A percentile compares a stretch with the other conserved stretches of the same genome.
Conservation (phyloP, 2,113 vertebrate species). For the Phyllostomus hastatus region DNA sequence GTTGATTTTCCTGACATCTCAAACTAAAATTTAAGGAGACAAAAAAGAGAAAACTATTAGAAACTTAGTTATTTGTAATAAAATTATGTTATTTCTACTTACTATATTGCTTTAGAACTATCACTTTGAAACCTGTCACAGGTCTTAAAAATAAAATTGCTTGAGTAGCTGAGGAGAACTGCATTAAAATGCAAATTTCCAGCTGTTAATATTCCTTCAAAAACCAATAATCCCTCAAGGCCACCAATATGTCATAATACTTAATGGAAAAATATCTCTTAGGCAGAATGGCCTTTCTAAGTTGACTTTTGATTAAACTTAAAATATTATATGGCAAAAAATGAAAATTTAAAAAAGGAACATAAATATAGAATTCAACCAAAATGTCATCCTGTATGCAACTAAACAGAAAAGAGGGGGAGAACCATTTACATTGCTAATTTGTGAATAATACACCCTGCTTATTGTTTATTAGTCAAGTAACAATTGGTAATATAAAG, state of each 20-base stretch:
- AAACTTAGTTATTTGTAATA: slow-evolving; percentile 86
- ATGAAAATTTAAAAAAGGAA: slow-evolving; percentile 80
- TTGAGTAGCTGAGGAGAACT: slow-evolving; percentile 96
- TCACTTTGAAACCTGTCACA: slow-evolving; percentile 92
- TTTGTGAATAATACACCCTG: slow-evolving; percentile 73
- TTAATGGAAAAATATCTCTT: slow-evolving; percentile 99
- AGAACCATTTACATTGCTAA: slow-evolving; percentile 66
- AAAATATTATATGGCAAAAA: slow-evolving; percentile 89
- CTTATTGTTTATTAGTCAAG: slow-evolving; percentile 64
- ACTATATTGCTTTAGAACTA: slow-evolving; percentile 90
- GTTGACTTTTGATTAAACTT: slow-evolving; percentile 98
- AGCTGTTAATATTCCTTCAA: slow-evolving; percentile 99
- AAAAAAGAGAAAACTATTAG: slow-evolving; percentile 73
- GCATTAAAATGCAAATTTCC: slow-evolving; percentile 99
- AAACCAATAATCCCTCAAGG: slow-evolving; percentile 99
- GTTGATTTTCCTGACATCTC: slow-evolving; percentile 82
- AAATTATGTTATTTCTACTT: slow-evolving; percentile 87
- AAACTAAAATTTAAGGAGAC: slow-evolving; percentile 78
- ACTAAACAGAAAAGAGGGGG: slow-evolving; percentile 37
- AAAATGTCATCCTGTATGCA: slow-evolving; percentile 81
- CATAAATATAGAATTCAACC: slow-evolving; percentile 81
- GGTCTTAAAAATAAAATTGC: slow-evolving; percentile 96
- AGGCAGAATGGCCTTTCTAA: slow-evolving; percentile 94
- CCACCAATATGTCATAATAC: slow-evolving; percentile 99
- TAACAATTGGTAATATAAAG: slow-evolving; percentile 72